Base-by-base conservation (phyloP, 2,888 invertebrate genomes). In the Agonopterix arenella region DNA sequence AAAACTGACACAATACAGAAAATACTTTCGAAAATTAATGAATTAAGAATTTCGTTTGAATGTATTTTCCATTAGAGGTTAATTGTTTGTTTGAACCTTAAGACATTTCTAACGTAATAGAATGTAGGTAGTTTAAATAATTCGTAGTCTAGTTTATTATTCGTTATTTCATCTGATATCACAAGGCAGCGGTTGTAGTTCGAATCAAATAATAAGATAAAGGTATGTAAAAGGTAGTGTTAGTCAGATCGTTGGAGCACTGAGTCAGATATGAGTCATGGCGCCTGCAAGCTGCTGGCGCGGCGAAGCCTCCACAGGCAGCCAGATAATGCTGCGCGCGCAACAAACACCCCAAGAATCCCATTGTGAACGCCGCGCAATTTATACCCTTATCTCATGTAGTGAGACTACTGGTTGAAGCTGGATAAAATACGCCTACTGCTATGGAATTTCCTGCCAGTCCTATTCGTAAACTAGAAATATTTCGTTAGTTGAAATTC, bases 191-290 rank as follows among this genome's bases (percentile, higher is more conserved):
- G 28, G 28, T 28, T 28, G 28, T 5, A 28, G 28, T 28, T 28
- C 28, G 7, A 28, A 28, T 41, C 16, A 47, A 43, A 10, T 36
- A 43, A 7, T 18, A 13, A 48, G 38, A 18, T 44, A 44, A 44
- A 44, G 44, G 44, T 44, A 44, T 18, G 38, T 44, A 59, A 55
- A 59, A 55, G 54, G 60, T 36, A 9, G 43, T 57, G 59, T 71
- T 66, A 67, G 68, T 68, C 66, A 69, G 69, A 69, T 66, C 55
- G 62, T 63, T 64, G 64, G 62, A 64, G 67, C 60, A 68, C 68
- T 76, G 81, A 81, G 67, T 82, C 82, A 80, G 74, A 65, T 70
- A 68, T 85, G 85, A 86, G 76, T 86, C 85, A 84, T 60, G 57
- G 59, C 58, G 59, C 62, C 62, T 28, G 28, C 28, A 7, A 55